Percentiles rank a stretch among this genome's conserved stretches.
phyloP scores from a whole-genome alignment of 1,140 invertebrate species.

The Diorhabda elongata region DNA sequence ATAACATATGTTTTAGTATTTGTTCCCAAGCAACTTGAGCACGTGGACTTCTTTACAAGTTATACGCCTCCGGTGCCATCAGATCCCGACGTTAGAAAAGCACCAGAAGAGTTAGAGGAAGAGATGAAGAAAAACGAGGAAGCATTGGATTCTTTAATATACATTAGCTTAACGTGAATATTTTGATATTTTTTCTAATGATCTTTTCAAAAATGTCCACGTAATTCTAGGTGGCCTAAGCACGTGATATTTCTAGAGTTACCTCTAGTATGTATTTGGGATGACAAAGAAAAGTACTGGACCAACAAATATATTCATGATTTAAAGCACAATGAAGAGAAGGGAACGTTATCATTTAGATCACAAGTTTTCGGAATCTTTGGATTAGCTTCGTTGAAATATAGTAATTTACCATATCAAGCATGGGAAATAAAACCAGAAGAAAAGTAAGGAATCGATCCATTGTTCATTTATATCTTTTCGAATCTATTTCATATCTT shows the following conservation, averaged over 20 bases:
- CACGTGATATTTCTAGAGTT: conserved; percentile 80
- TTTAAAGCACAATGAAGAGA: conserved; percentile 79
- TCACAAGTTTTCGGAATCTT: conserved; percentile 71
- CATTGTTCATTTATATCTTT: too few relatives aligned
- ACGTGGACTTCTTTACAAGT: conserved; percentile 63
- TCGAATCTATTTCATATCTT: too few relatives aligned
- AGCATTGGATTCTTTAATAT: conserved; percentile 66
- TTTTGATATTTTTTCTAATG: background rate
- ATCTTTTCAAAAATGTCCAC: background rate
- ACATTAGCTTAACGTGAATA: conserved; percentile 65
- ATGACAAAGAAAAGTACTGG: conserved; percentile 59
- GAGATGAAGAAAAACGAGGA: conserved; percentile 71
- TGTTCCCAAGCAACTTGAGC: conserved; percentile 60
- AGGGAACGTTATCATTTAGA: conserved; percentile 68
- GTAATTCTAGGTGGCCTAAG: conserved; percentile 58
- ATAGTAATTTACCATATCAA: conserved; percentile 78
- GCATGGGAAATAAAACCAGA: conserved; percentile 79
- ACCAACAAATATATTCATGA: conserved; percentile 73
- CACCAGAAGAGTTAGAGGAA: conserved; percentile 75
- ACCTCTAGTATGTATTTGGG: conserved; percentile 75
- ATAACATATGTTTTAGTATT: conserved; percentile 52
- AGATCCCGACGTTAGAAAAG: conserved; percentile 58
- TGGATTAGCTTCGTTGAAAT: conserved; percentile 68
- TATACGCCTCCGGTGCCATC: conserved; percentile 64
- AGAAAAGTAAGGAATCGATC: conserved; percentile 42